Evolutionary conservation across 2,113 vertebrate species (phyloP).

Genomic region (Podarcis raffonei): DNA sequence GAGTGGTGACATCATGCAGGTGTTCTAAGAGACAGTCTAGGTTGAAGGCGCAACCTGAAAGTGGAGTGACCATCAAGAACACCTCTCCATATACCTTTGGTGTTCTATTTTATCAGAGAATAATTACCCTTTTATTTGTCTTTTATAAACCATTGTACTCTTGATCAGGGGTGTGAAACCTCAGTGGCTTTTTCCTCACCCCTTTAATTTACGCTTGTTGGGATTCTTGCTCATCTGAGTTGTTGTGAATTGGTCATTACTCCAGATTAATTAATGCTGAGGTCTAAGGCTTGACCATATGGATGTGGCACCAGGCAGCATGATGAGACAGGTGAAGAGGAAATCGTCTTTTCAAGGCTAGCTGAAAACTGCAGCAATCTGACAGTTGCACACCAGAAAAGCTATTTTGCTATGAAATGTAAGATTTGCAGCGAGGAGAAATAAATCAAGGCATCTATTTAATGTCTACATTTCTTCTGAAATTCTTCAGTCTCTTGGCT

Average conservation of each 20-base stretch:
- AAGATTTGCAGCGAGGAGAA: slow-evolving; percentile 35
- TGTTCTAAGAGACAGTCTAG: background rate
- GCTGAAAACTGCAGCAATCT: background rate
- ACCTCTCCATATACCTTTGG: background rate
- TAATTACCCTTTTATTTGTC: background rate
- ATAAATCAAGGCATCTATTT: slow-evolving; percentile 40
- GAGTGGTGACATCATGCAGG: background rate
- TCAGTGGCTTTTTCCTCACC: background rate
- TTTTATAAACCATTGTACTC: background rate
- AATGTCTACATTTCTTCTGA: slow-evolving; percentile 34
- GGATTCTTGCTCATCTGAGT: background rate
- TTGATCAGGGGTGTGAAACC: background rate
- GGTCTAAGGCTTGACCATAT: background rate
- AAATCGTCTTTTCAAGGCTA: background rate
- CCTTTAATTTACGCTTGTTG: background rate
- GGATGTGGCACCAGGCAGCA: background rate
- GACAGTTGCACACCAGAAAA: background rate
- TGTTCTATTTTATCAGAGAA: background rate
- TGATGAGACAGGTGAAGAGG: background rate
- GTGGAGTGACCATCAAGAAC: background rate
- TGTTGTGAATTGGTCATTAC: background rate
- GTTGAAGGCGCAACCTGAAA: background rate
- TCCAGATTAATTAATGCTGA: background rate
- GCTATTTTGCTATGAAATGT: slow-evolving; percentile 36
- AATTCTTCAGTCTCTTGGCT: slow-evolving; percentile 45